phyloP scores from a whole-genome alignment of 2,888 invertebrate species.

The Pseudeuparius sepicola region DNA sequence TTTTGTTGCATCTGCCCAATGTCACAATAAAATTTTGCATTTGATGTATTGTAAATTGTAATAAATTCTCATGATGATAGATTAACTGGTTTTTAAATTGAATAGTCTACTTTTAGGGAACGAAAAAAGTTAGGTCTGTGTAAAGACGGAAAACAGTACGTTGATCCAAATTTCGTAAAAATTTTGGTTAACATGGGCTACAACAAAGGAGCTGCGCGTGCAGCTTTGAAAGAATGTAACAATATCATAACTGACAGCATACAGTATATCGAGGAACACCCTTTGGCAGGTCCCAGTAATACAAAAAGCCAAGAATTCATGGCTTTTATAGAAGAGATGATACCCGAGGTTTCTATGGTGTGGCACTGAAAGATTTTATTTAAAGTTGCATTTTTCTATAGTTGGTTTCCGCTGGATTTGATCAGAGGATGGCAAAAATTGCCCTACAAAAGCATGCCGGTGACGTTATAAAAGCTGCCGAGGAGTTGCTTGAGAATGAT shows the following conservation, averaged over 20 bases:
- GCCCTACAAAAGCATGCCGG: slow-evolving; percentile 48
- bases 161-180: slow-evolving; percentile 42
- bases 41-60: no score
- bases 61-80: no score
- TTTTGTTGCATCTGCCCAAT: no score
- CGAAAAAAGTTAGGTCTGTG: slow-evolving; percentile 48
- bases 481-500: slow-evolving; percentile 44
- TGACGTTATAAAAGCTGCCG: slow-evolving; percentile 48
- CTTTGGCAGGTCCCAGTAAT: slow-evolving; percentile 38
- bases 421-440: slow-evolving; percentile 40
- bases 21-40: no score
- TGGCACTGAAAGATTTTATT: no score
- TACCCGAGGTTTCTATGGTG: slow-evolving; percentile 37
- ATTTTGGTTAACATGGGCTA: slow-evolving; percentile 62
- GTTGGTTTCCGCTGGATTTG: slow-evolving; percentile 54
- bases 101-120: slow-evolving; percentile 35
- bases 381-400: no score
- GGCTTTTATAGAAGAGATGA: slow-evolving; percentile 32
- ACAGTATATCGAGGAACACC: slow-evolving; percentile 51
- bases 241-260: slow-evolving; percentile 62
- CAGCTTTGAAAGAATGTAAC: slow-evolving; percentile 54
- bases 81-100: no score
- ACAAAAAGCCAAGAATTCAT: slow-evolving; percentile 35
- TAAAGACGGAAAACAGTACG: slow-evolving; percentile 46
- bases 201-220: slow-evolving; percentile 44